Conservation (phyloP, 2,888 invertebrate genomes). For the Trachelus iudaicus region DNA sequence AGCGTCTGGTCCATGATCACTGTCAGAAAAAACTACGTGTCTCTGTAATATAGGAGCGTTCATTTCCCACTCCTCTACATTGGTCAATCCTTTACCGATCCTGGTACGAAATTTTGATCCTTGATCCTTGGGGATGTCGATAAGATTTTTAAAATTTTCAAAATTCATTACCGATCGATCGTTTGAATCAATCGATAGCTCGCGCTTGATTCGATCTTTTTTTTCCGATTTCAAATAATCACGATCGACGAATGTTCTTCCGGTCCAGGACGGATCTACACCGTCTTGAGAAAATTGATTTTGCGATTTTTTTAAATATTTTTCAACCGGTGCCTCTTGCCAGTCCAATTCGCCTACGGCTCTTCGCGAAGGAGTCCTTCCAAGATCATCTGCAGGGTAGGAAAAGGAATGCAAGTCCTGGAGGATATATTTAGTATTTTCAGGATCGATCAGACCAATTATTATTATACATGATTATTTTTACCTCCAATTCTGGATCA, state of each 20-base stretch:
- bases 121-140: neutral
- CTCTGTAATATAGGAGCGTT: conserved; percentile 12
- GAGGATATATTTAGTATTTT: neutral
- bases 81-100: conserved; percentile 11
- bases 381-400: conserved; percentile 1
- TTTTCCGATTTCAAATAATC: neutral
- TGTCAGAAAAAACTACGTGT: neutral
- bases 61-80: conserved; percentile 20
- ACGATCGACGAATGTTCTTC: neutral
- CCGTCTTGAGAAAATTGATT: neutral
- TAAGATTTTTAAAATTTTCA: neutral
- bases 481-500: neutral
- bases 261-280: neutral
- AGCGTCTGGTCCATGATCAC: neutral
- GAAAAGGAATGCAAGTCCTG: conserved; percentile 13
- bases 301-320: conserved; percentile 7
- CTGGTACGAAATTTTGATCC: neutral
- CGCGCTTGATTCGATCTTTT: neutral
- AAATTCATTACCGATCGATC: neutral
- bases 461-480: neutral
- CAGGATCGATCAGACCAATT: neutral
- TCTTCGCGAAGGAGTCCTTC: neutral
- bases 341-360: neutral
- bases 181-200: neutral
- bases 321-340: conserved; percentile 13